Conservation (phyloP, 2,888 invertebrate genomes). For the Atrina japonica region DNA sequence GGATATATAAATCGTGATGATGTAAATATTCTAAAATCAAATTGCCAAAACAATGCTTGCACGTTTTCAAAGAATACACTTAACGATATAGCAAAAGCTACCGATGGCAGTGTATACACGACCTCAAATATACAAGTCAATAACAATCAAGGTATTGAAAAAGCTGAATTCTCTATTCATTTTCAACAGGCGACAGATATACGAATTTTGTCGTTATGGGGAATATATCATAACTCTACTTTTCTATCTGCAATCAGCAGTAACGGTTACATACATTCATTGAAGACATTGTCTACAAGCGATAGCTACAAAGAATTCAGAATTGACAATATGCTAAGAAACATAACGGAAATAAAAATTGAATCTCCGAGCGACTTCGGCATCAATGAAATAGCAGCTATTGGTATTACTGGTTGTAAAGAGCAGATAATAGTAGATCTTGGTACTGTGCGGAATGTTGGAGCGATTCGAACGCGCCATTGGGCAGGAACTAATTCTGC, state of each 20-base stretch:
- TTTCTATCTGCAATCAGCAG: constrained; percentile 12
- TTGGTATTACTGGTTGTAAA: constrained; percentile 49
- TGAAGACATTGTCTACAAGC: constrained; percentile 30
- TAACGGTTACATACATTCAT: constrained; percentile 15
- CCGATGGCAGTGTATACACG: constrained; percentile 51
- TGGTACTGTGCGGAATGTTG: constrained; percentile 41
- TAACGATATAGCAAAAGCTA: constrained; percentile 36
- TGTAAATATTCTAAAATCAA: constrained; percentile 51
- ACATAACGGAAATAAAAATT: constrained; percentile 41
- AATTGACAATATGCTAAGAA: constrained; percentile 21
- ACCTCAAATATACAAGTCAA: neutral
- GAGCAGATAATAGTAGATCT: constrained; percentile 55
- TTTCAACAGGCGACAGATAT: constrained; percentile 20
- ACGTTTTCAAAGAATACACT: constrained; percentile 3
- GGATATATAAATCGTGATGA: constrained; percentile 49
- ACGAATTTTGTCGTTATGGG: constrained; percentile 47
- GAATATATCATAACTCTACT: constrained; percentile 42
- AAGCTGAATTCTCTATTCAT: constrained; percentile 14
- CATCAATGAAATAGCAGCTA: constrained; percentile 53
- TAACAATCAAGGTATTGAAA: neutral
- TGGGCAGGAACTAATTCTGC: constrained; percentile 56
- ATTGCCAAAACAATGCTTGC: constrained; percentile 48
- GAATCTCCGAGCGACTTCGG: constrained; percentile 40
- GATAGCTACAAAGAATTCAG: constrained; percentile 56
- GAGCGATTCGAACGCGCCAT: constrained; percentile 53